Conservation (phyloP, 92 coral and sea anemone genomes). For the Plumapathes pennacea region DNA sequence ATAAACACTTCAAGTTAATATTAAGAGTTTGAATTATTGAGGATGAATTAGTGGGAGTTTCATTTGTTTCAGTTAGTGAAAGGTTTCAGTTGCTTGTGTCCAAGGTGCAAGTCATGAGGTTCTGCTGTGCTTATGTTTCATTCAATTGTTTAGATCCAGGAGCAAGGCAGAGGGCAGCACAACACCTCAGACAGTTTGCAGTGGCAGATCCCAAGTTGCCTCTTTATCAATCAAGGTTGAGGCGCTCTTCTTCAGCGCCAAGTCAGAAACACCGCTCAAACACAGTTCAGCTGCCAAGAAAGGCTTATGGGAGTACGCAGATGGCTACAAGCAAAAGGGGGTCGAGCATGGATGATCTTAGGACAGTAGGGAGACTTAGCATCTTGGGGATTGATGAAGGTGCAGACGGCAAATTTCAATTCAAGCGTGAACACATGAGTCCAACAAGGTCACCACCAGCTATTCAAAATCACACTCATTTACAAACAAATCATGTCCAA, state of each 20-base stretch:
- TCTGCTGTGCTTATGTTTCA: too few relatives aligned
- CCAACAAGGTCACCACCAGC: conserved; percentile 13
- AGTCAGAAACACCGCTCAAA: conserved; percentile 37
- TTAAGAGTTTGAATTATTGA: too few relatives aligned
- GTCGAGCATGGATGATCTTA: conserved; percentile 59
- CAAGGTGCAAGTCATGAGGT: too few relatives aligned
- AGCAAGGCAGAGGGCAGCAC: conserved; percentile 86
- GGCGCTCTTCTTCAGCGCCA: conserved; percentile 85
- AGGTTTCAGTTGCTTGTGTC: too few relatives aligned
- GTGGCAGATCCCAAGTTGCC: conserved; percentile 91
- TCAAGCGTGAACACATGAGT: not conserved
- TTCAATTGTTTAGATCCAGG: conserved; percentile 68
- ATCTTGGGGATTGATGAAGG: conserved; percentile 68
- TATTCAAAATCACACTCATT: too few relatives aligned
- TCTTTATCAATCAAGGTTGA: conserved; percentile 81
- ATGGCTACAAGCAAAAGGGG: conserved; percentile 38
- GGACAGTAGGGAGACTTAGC: conserved; percentile 47
- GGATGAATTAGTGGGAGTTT: too few relatives aligned
- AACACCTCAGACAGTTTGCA: conserved; percentile 66
- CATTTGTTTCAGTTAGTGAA: not conserved
- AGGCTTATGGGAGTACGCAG: conserved; percentile 14
- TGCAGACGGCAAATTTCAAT: conserved; percentile 63
- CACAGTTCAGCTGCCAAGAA: conserved; percentile 53
- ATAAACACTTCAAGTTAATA: not conserved
- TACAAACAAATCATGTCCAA: too few relatives aligned